Evolutionary conservation across 2,113 vertebrate genomes (phyloP).

Genomic region (Callopanchax toddi): DNA sequence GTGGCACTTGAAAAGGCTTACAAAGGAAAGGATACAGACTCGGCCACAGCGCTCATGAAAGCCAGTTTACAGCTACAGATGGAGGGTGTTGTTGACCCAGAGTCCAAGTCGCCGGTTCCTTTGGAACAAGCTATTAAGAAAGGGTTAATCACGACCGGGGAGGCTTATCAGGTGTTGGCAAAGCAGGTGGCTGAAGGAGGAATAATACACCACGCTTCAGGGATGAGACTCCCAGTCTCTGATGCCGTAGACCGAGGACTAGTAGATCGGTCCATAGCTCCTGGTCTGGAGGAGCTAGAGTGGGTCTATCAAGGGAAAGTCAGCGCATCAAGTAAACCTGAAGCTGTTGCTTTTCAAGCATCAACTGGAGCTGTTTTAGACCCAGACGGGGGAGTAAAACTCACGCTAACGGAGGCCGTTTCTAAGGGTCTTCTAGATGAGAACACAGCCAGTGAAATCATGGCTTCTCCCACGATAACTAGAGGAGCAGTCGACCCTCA

Average conservation of each 20-base stretch:
- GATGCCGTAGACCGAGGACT: constrained; percentile 84
- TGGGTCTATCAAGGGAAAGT: constrained; percentile 70
- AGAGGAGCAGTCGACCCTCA: constrained; percentile 84
- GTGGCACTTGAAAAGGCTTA: constrained; percentile 88
- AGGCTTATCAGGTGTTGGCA: constrained; percentile 81
- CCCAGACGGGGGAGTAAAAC: constrained; percentile 70
- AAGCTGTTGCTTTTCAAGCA: constrained; percentile 79
- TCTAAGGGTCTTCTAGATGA: constrained; percentile 78
- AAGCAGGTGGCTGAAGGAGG: constrained; percentile 90
- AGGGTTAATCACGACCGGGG: constrained; percentile 79
- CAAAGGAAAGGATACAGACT: constrained; percentile 83
- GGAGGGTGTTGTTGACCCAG: constrained; percentile 86
- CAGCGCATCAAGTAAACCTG: constrained; percentile 71
- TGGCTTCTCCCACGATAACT: constrained; percentile 68
- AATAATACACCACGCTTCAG: constrained; percentile 88
- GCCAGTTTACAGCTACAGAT: constrained; percentile 88
- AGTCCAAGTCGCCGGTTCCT: constrained; percentile 79
- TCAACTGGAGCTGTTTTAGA: constrained; percentile 73
- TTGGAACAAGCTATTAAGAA: constrained; percentile 81
- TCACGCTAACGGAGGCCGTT: constrained; percentile 80
- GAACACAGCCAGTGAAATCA: constrained; percentile 58
- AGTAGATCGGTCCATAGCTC: constrained; percentile 74
- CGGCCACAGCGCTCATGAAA: constrained; percentile 77
- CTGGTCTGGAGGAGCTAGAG: constrained; percentile 83
- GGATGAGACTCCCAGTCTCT: constrained; percentile 86